phyloP scores from a whole-genome alignment of 1,140 invertebrate genomes.

The Macrocentrus cingulum region DNA sequence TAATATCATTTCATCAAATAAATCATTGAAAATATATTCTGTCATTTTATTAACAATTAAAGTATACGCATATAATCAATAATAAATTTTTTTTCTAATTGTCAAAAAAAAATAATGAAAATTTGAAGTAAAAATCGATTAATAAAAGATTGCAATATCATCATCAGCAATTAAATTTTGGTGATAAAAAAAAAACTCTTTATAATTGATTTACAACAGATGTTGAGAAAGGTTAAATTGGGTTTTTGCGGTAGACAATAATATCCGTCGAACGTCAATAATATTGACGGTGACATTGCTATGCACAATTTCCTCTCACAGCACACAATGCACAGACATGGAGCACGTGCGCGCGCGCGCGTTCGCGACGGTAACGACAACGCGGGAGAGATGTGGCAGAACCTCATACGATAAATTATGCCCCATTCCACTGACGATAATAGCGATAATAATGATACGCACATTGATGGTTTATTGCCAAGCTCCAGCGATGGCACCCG shows the following conservation, averaged over 20 bases:
- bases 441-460: conserved; percentile 26
- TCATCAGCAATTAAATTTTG: not conserved
- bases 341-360: not conserved
- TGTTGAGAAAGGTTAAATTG: no score
- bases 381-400: conserved; percentile 1
- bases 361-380: no score
- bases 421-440: conserved; percentile 21
- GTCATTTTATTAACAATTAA: no score
- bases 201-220: conserved; percentile 6
- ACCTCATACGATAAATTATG: conserved; percentile 21
- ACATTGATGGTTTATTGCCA: conserved; percentile 20
- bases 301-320: conserved; percentile 22
- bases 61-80: no score
- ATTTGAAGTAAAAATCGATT: no score
- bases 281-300: conserved; percentile 19
- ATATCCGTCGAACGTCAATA: conserved; percentile 18
- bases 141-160: no score
- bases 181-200: not conserved
- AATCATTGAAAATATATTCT: no score
- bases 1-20: no score
- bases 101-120: no score
- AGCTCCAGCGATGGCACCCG: conserved; percentile 13
- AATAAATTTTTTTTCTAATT: no score
- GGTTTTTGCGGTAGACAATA: conserved; percentile 5
- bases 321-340: conserved; percentile 19